Evolutionary conservation across 2,888 invertebrate species (phyloP), one percentile per base, ranked within the genome.

Genomic region (Geotrupes spiniger): DNA sequence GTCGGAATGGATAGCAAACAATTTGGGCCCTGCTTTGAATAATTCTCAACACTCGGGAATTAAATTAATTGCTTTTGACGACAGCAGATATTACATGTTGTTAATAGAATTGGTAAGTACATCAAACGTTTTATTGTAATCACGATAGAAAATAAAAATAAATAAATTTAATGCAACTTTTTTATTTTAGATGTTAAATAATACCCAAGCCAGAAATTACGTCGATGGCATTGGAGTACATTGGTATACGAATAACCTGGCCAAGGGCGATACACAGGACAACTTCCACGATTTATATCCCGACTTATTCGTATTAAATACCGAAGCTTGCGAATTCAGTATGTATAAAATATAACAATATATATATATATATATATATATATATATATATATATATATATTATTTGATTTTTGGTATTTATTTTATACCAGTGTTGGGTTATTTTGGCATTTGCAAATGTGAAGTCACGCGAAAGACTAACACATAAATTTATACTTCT

Each of bases 191-290:
- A 51, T 75, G 21, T 66, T 76, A 31, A 2, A 48, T 0, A 64
- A 69, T 50, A 42, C 66, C 0, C 73, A 74, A 51, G 79, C 82
- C 0, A 65, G 78, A 1, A 70, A 81, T 1, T 87, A 83, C 63
- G 72, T 91, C 0, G 81, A 85, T 60, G 93, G 92, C 1, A 77
- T 90, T 29, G 88, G 84, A 0, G 74, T 92, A 2, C 94, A 95
- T 70, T 94, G 91, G 85, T 95, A 95, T 68, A 76, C 76, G 48
- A 87, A 92, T 71, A 65, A 68, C 11, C 65, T 83, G 17, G 65
- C 81, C 25, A 78, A 84, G 0, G 67, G 82, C 0, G 58, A 59
- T 4, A 70, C 83, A 17, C 74, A 92, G 9, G 77, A 80, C 9
- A 53, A 64, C 25, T 78, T 87, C 0, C 65, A 68, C 17, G 31